A percentile compares a stretch with the other conserved stretches of the same genome.
Evolutionary conservation across 1,140 invertebrate genomes (phyloP).

Genomic region (Drosophila funebris): DNA sequence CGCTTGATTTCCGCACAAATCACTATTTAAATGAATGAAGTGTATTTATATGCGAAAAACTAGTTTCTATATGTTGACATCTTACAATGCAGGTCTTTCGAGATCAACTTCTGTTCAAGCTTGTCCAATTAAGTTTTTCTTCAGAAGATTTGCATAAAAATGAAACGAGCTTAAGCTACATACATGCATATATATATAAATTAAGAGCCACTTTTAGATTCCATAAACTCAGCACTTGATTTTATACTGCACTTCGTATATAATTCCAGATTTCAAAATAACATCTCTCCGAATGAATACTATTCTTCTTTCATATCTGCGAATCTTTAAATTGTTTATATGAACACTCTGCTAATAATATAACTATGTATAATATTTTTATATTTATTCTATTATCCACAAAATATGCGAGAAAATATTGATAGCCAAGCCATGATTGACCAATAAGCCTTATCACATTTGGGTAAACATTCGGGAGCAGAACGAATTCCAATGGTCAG

Average conservation of each 20-base stretch:
- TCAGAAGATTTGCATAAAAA: slow-evolving; percentile 62
- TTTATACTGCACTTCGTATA: not conserved
- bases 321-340: too few relatives aligned
- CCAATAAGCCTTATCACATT: not conserved
- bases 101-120: slow-evolving; percentile 45
- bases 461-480: not conserved
- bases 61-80: slow-evolving; percentile 57
- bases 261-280: too few relatives aligned
- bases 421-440: too few relatives aligned
- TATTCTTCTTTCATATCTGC: too few relatives aligned
- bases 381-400: too few relatives aligned
- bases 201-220: not conserved
- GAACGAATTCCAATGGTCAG: not conserved
- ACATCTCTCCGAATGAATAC: not conserved
- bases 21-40: slow-evolving; percentile 57
- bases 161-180: slow-evolving; percentile 21
- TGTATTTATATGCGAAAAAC: slow-evolving; percentile 65
- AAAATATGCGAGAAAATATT: too few relatives aligned
- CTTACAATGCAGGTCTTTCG: slow-evolving; percentile 63
- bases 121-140: slow-evolving; percentile 32
- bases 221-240: not conserved
- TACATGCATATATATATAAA: slow-evolving; percentile 3
- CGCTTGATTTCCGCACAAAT: slow-evolving; percentile 62
- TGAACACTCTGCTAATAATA: too few relatives aligned
- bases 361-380: too few relatives aligned